Evolutionary conservation across 2,888 invertebrate genomes (phyloP).

Genomic region (Tuberolachnus salignus): DNA sequence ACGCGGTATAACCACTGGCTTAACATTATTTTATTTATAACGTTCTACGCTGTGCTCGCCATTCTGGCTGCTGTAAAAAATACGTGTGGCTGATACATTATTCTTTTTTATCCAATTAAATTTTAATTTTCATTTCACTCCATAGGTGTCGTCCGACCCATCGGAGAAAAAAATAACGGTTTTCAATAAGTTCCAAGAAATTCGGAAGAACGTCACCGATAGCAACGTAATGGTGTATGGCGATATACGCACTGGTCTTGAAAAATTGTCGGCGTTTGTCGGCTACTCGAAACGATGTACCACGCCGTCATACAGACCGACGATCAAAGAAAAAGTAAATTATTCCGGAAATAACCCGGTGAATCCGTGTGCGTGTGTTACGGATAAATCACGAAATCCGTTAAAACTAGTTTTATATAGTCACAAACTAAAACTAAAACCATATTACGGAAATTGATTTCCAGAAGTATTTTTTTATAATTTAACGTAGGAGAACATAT

Average conservation of each 20-base stretch:
- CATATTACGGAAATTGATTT: too few species aligned
- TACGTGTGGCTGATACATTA: too few species aligned
- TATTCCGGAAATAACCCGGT: too few species aligned
- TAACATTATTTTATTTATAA: too few species aligned
- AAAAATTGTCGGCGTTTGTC: neutral
- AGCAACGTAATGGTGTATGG: slow-evolving; percentile 39
- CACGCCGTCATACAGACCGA: too few species aligned
- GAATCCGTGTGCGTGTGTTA: too few species aligned
- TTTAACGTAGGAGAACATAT: too few species aligned
- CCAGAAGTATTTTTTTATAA: neutral
- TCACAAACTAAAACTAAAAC: too few species aligned
- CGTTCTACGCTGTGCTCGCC: too few species aligned
- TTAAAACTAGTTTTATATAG: too few species aligned
- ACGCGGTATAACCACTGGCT: neutral
- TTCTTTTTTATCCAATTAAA: neutral
- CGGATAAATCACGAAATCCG: too few species aligned
- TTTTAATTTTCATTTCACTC: neutral
- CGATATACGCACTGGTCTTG: neutral
- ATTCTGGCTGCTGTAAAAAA: too few species aligned
- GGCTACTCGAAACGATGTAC: neutral
- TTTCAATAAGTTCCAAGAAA: neutral
- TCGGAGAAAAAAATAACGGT: neutral
- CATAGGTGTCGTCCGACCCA: neutral
- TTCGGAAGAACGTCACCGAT: neutral
- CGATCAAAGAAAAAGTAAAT: neutral